Evolutionary conservation across 2,113 vertebrate genomes (phyloP).

Genomic region (Rana temporaria): DNA sequence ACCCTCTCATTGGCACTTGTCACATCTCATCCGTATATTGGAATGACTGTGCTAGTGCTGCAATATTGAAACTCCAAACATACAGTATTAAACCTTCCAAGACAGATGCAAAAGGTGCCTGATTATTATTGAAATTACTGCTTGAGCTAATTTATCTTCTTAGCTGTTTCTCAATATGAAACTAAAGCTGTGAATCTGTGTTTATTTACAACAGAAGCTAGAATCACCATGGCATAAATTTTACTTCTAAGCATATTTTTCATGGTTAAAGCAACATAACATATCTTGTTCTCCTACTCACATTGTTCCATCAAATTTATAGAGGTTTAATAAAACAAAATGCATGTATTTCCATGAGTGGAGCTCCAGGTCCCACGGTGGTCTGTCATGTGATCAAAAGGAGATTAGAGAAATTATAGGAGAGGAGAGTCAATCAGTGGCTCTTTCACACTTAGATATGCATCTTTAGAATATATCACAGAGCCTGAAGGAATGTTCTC

Average conservation of each 20-base stretch:
- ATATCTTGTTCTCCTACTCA: too few relatives aligned
- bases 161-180: neutral
- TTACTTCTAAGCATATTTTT: neutral
- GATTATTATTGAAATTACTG: slow-evolving; percentile 18
- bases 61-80: slow-evolving; percentile 34
- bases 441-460: too few relatives aligned
- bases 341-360: too few relatives aligned
- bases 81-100: slow-evolving; percentile 17
- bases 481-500: too few relatives aligned
- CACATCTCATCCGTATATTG: slow-evolving; percentile 52
- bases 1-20: slow-evolving; percentile 54
- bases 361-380: too few relatives aligned
- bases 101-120: slow-evolving; percentile 38
- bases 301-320: too few relatives aligned
- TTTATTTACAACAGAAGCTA: slow-evolving; percentile 27
- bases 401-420: too few relatives aligned
- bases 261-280: neutral
- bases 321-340: too few relatives aligned
- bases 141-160: slow-evolving; percentile 21
- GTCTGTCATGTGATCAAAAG: too few relatives aligned
- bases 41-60: slow-evolving; percentile 43
- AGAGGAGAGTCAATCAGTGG: too few relatives aligned
- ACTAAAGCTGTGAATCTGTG: slow-evolving; percentile 14
- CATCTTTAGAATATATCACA: too few relatives aligned
- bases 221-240: neutral